phyloP scores from a whole-genome alignment of 2,888 invertebrate genomes.

The Thereva nobilitata region DNA sequence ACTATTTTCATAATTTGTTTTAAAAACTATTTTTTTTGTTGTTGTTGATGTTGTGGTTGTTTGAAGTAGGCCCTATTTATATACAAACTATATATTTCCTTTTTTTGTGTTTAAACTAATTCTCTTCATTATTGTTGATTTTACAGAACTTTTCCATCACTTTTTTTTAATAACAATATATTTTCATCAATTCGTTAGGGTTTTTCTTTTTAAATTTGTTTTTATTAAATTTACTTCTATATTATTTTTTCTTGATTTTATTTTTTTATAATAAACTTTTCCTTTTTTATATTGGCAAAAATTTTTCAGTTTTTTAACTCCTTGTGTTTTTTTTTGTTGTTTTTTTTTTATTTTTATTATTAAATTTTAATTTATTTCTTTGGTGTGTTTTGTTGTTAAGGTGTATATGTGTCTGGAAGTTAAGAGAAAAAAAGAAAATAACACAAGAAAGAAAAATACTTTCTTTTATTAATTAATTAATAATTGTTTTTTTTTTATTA shows the following conservation, averaged over 20 bases:
- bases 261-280: constrained; percentile 10
- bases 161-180: constrained; percentile 2
- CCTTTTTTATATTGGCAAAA: constrained; percentile 5
- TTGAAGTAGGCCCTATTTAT: constrained; percentile 32
- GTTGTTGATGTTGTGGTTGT: constrained; percentile 15
- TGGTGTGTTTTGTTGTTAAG: too few species aligned
- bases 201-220: constrained; percentile 20
- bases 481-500: constrained; percentile 14
- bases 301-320: not conserved
- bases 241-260: constrained; percentile 13
- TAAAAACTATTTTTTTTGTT: not conserved
- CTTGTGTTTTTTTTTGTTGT: not conserved
- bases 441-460: not conserved
- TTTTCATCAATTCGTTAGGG: constrained; percentile 8
- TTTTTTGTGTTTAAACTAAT: constrained; percentile 13
- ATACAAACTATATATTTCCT: constrained; percentile 22
- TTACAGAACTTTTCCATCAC: constrained; percentile 4
- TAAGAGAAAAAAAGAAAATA: too few species aligned
- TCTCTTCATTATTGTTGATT: constrained; percentile 15
- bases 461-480: constrained; percentile 10
- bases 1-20: constrained; percentile 17
- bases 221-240: constrained; percentile 10
- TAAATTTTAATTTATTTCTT: constrained; percentile 22
- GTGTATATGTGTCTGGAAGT: too few species aligned
- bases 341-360: constrained; percentile 18